Percentiles rank a stretch among this genome's conserved stretches.
phyloP scores from a whole-genome alignment of 2,797 vertebrate species.

The Brachyalestes nurse region DNA sequence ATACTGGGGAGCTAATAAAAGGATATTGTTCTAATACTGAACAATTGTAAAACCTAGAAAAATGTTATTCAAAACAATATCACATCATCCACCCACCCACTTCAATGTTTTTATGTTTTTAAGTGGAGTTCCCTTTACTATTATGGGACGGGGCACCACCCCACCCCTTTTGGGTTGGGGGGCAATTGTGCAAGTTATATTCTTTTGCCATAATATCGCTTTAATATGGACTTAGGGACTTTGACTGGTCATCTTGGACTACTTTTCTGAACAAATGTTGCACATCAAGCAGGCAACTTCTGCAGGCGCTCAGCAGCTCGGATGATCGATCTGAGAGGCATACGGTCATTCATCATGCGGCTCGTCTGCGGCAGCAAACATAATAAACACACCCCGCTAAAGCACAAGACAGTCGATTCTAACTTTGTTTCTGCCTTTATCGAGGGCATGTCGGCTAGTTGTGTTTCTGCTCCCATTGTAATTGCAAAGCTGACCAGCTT shows the following conservation, averaged over 20 bases:
- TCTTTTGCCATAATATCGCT: not conserved
- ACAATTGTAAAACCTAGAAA: too few species aligned
- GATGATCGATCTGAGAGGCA: slow-evolving; percentile 34
- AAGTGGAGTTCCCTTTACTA: too few species aligned
- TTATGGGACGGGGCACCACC: too few species aligned
- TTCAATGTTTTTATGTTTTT: too few species aligned
- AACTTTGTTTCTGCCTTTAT: not conserved
- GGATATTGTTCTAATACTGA: too few species aligned
- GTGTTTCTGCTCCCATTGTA: not conserved
- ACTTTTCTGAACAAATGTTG: not conserved
- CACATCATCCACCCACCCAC: too few species aligned
- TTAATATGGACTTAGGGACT: not conserved
- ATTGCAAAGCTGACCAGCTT: too few species aligned
- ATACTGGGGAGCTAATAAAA: too few species aligned
- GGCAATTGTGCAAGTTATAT: not conserved
- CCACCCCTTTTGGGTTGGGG: too few species aligned
- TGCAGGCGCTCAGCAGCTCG: not conserved
- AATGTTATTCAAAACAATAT: too few species aligned
- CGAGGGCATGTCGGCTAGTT: not conserved
- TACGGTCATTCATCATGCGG: slow-evolving; percentile 20
- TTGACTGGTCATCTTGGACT: not conserved
- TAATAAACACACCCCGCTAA: slow-evolving; percentile 22
- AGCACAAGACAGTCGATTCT: slow-evolving; percentile 13
- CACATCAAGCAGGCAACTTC: slow-evolving; percentile 18
- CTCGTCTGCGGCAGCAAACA: slow-evolving; percentile 28